These are phyloP conservation scores for Labroides dimidiatus DNA, from an alignment of 2,797 vertebrate species.

Conservation along the genomic window DNA sequence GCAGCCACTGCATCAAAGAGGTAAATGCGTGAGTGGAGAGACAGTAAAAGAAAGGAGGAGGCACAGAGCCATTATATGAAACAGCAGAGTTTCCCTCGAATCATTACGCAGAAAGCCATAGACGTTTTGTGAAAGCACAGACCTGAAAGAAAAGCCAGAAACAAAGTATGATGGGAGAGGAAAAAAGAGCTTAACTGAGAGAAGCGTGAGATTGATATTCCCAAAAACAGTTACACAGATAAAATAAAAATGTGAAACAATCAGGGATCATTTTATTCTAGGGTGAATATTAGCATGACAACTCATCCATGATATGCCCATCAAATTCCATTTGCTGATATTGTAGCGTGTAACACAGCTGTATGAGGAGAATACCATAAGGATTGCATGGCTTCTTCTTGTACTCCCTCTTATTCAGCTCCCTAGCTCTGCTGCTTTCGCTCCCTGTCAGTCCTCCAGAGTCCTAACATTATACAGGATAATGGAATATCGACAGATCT, in stretches of 20 bases:
- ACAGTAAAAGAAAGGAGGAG: background rate
- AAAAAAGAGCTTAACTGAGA: background rate
- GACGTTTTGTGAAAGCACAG: slow-evolving; percentile 29
- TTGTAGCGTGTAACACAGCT: slow-evolving; percentile 41
- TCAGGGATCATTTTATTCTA: slow-evolving; percentile 40
- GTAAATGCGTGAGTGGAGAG: slow-evolving; percentile 12
- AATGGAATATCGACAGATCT: slow-evolving; percentile 74
- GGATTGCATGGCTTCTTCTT: slow-evolving; percentile 63
- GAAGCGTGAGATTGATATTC: slow-evolving; percentile 37
- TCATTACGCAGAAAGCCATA: slow-evolving; percentile 38
- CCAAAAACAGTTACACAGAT: slow-evolving; percentile 50
- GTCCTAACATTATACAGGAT: slow-evolving; percentile 68
- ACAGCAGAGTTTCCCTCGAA: slow-evolving; percentile 26
- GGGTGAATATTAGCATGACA: slow-evolving; percentile 62
- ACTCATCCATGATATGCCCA: slow-evolving; percentile 58
- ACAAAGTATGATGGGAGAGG: slow-evolving; percentile 28
- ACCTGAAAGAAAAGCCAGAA: slow-evolving; percentile 33
- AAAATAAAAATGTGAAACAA: slow-evolving; percentile 55
- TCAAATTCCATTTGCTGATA: slow-evolving; percentile 73
- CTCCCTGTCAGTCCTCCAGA: slow-evolving; percentile 55
- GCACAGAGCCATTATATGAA: slow-evolving; percentile 27
- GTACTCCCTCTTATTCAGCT: slow-evolving; percentile 49
- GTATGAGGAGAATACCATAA: slow-evolving; percentile 49
- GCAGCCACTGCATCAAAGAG: slow-evolving; percentile 40
- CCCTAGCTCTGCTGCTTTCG: slow-evolving; percentile 39